Evolutionary conservation across 1,140 invertebrate species (phyloP).

Genomic region (Yoshiicerus persimilis): DNA sequence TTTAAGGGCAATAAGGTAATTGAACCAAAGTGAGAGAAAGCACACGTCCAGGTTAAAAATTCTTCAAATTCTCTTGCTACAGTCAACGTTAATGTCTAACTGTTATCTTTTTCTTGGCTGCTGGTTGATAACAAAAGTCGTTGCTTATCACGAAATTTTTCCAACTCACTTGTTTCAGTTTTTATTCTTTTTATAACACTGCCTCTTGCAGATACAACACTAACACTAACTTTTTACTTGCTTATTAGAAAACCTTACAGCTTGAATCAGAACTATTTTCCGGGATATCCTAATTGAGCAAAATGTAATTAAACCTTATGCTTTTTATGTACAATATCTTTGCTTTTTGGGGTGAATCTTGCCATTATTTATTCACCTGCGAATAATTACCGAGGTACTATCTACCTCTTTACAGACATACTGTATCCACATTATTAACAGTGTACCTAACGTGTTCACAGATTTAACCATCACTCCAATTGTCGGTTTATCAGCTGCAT

Average conservation of each 20-base stretch:
- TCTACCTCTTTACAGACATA: neutral
- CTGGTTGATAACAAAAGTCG: neutral
- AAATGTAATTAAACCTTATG: neutral
- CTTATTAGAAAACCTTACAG: neutral
- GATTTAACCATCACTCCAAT: too few relatives aligned
- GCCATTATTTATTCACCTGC: neutral
- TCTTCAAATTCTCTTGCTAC: neutral
- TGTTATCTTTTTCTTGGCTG: neutral
- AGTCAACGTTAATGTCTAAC: neutral
- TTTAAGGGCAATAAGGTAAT: neutral
- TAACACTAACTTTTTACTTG: neutral
- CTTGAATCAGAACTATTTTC: neutral
- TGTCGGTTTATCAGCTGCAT: too few relatives aligned
- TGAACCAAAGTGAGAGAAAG: constrained; percentile 16
- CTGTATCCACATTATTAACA: neutral
- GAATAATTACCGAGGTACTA: neutral
- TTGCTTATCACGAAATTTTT: neutral
- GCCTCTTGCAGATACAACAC: neutral
- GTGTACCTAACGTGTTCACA: neutral
- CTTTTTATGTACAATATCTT: neutral
- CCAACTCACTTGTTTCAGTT: neutral
- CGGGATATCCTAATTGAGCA: neutral
- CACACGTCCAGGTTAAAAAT: neutral
- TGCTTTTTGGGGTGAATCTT: neutral
- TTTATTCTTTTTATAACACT: neutral